phyloP scores from a whole-genome alignment of 2,888 invertebrate species.

The Pandemis heparana region DNA sequence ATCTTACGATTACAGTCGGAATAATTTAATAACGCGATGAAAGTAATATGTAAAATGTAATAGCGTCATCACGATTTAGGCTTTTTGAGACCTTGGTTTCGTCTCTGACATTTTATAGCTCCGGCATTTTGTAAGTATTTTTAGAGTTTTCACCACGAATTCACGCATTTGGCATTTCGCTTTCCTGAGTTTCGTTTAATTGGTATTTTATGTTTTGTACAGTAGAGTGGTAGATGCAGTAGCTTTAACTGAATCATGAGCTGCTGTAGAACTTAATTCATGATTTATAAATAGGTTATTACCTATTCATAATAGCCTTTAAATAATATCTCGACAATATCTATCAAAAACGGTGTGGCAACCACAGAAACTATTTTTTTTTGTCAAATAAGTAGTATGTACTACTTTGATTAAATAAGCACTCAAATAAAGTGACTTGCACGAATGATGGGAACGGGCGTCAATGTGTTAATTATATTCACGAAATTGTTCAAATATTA shows the following conservation, averaged over 20 bases:
- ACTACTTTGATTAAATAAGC: not conserved
- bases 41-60: no score
- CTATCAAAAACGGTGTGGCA: not conserved
- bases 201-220: not conserved
- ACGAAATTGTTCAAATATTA: slow-evolving; percentile 16
- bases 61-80: no score
- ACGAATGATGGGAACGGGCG: not conserved
- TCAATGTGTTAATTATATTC: slow-evolving; percentile 16
- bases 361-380: not conserved
- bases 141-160: no score
- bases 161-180: not conserved
- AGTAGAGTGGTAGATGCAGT: no score
- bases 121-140: no score
- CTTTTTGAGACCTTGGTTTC: no score
- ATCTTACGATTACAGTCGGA: no score
- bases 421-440: slow-evolving; percentile 23
- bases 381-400: not conserved
- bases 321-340: not conserved
- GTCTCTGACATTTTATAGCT: no score
- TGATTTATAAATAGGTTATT: no score
- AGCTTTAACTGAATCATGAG: no score
- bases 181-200: not conserved
- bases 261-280: no score
- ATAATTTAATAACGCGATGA: no score
- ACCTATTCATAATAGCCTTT: not conserved